Percentiles rank a stretch among this genome's conserved stretches.
phyloP scores from a whole-genome alignment of 2,113 vertebrate species.

The Gambusia affinis region DNA sequence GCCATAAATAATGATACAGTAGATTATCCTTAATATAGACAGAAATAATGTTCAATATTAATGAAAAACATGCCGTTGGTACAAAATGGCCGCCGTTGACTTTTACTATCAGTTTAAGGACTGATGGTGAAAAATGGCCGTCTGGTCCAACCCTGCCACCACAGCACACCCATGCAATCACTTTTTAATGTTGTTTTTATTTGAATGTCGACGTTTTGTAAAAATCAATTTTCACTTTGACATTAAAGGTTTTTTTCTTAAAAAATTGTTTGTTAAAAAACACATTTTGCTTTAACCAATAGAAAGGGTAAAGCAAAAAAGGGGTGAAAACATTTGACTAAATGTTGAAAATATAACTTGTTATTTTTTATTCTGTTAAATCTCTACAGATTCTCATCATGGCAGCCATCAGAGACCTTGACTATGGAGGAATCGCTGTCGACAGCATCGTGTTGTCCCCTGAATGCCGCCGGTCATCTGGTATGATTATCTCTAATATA shows the following conservation, averaged over 20 bases:
- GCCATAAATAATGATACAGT: background rate
- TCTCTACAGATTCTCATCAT: constrained; percentile 84
- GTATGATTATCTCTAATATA: constrained; percentile 66
- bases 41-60: background rate
- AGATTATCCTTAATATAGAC: background rate
- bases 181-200: too few relatives aligned
- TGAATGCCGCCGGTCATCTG: constrained; percentile 59
- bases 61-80: background rate
- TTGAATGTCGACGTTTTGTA: too few relatives aligned
- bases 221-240: too few relatives aligned
- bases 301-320: too few relatives aligned
- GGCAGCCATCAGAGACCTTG: constrained; percentile 71
- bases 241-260: too few relatives aligned
- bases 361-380: background rate
- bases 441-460: constrained; percentile 88
- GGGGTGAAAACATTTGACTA: background rate
- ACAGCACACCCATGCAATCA: too few relatives aligned
- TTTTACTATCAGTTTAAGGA: background rate
- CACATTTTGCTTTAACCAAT: too few relatives aligned
- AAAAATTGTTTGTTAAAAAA: too few relatives aligned
- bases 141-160: too few relatives aligned
- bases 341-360: background rate
- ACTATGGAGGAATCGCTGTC: constrained; percentile 79
- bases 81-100: too few relatives aligned
- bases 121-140: background rate